Base-by-base conservation (phyloP, 1,140 invertebrate genomes). In the Teleogryllus occipitalis region DNA sequence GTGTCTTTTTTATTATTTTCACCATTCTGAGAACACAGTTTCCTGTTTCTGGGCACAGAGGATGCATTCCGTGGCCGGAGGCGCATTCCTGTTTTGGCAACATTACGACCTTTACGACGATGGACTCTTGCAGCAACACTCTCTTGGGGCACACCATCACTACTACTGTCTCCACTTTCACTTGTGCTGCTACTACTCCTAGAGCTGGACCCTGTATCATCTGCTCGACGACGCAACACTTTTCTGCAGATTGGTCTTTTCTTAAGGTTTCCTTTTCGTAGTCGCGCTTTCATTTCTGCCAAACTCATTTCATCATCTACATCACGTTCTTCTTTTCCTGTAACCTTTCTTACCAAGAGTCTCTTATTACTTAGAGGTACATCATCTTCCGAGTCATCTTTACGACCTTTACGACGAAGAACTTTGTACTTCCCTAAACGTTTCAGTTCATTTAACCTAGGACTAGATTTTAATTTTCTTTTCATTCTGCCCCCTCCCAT, bases 91-190 rank as follows among this genome's bases (percentile, higher is more conserved):
- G 47, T 47, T 72, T 27, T 80, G 75, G 80, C 82, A n/a, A 74
- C 82, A 0, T 74, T 81, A 12, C 82, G 79, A 8, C 85, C 84
- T 81, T 86, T 87, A 8, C 86, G 83, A 4, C 84, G 83, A 3
- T 86, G 82, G 15, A 87, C 78, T 80, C 87, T 82, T 48, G 86
- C 85, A 0, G 86, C 86, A 0, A 87, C 86, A 3, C 85, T 78
- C 72, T 81, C 78, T 72, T 80, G 49, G 22, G 76, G 77, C 21
- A 81, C 82, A 74, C 79, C 78, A 76, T 81, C 80, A 72, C 75
- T 77, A 49, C 73, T 75, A 12, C 7, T 22, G 47, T 47, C 46
- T 12, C 46, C 48, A 21, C 47, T 77, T 15, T 21, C 48, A 77
- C 76, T 77, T 8, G 5, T 12, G 47, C 7, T 76, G 4, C 27